These are phyloP conservation scores for Sciurus carolinensis DNA, from an alignment of 2,797 vertebrate species.

Conservation along the genomic window DNA sequence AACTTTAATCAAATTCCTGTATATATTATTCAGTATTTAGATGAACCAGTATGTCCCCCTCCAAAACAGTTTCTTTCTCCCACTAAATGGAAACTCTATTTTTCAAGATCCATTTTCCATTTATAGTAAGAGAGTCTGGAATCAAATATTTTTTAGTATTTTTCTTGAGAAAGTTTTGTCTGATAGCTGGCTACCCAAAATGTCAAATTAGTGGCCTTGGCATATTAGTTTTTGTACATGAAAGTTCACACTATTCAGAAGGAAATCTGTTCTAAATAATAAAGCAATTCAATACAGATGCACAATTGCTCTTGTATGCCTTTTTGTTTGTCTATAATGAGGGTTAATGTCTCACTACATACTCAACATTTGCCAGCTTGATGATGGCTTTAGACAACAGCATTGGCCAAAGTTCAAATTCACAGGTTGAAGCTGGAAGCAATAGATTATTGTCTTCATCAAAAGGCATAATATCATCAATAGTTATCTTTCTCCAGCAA, in stretches of 20 bases:
- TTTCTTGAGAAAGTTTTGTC: neutral
- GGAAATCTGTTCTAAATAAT: neutral
- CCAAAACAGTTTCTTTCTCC: slow-evolving; percentile 6
- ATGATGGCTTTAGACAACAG: slow-evolving; percentile 96
- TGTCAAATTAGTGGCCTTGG: neutral
- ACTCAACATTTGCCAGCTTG: slow-evolving; percentile 95
- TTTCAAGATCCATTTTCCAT: neutral
- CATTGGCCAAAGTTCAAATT: slow-evolving; percentile 97
- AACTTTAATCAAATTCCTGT: neutral
- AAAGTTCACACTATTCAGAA: neutral
- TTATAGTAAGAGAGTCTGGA: neutral
- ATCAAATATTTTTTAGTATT: neutral
- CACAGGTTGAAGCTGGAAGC: slow-evolving; percentile 93
- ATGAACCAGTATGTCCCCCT: neutral
- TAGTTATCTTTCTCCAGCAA: slow-evolving; percentile 95
- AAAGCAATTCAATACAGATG: neutral
- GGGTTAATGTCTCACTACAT: slow-evolving; percentile 83
- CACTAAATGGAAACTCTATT: neutral
- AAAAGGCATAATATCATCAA: slow-evolving; percentile 97
- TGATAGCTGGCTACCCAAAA: neutral
- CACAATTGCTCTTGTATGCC: neutral
- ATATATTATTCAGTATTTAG: neutral
- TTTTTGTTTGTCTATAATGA: slow-evolving; percentile 45
- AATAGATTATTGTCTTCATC: slow-evolving; percentile 93
- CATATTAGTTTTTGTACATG: neutral